phyloP scores from a whole-genome alignment of 2,113 vertebrate genomes.

The Megaptera novaeangliae region DNA sequence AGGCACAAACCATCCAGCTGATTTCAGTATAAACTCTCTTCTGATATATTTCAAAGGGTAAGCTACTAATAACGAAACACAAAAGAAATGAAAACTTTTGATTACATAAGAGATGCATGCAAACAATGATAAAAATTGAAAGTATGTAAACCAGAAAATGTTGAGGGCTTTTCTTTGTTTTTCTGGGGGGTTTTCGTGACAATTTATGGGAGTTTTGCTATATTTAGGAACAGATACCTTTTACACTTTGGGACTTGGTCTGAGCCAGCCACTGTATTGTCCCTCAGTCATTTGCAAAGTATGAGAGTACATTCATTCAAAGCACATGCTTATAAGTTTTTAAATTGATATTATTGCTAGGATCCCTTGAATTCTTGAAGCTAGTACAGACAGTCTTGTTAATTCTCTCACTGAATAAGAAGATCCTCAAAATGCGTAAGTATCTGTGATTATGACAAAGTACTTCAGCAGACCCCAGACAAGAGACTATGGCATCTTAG shows the following conservation, averaged over 20 bases:
- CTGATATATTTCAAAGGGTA: background rate
- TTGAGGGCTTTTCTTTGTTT: background rate
- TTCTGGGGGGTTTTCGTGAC: background rate
- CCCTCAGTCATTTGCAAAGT: background rate
- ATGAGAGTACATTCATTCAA: constrained; percentile 21
- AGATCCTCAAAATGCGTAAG: background rate
- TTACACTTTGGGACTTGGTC: background rate
- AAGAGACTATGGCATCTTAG: background rate
- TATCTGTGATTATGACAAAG: background rate
- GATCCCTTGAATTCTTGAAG: background rate
- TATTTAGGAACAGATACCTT: background rate
- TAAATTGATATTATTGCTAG: background rate
- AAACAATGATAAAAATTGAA: background rate
- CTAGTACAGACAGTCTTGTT: background rate
- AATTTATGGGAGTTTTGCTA: background rate
- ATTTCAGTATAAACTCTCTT: background rate
- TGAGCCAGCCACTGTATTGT: background rate
- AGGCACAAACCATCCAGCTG: background rate
- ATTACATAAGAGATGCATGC: background rate
- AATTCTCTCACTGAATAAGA: constrained; percentile 11
- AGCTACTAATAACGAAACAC: background rate
- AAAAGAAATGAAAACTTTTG: background rate
- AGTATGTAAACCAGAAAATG: background rate
- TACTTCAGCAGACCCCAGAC: background rate
- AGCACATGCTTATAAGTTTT: background rate